Conservation (phyloP, 2,113 vertebrate genomes). For the Bostrychus sinensis region DNA sequence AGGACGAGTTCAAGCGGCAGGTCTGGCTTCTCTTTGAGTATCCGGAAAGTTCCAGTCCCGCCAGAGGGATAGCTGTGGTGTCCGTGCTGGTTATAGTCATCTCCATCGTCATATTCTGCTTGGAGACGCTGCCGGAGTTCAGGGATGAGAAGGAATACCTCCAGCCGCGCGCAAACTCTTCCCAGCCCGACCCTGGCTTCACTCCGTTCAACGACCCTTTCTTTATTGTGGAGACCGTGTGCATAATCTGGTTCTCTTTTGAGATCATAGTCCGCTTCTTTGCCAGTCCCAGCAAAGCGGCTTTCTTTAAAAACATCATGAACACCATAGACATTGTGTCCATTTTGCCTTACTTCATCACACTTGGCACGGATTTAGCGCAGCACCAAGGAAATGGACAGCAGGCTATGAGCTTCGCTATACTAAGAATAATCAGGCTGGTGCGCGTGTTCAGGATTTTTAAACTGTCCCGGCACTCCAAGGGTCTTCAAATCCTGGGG, state of each 20-base stretch:
- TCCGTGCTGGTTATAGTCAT: slow-evolving; percentile 97
- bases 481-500: slow-evolving; percentile 97
- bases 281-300: slow-evolving; percentile 92
- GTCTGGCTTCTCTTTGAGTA: slow-evolving; percentile 99
- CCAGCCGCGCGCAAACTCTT: slow-evolving; percentile 82
- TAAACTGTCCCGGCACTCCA: slow-evolving; percentile 97
- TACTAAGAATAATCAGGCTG: slow-evolving; percentile 95
- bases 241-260: slow-evolving; percentile 99
- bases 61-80: slow-evolving; percentile 95
- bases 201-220: slow-evolving; percentile 98
- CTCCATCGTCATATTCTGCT: slow-evolving; percentile 97
- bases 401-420: slow-evolving; percentile 98
- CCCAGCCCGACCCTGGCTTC: slow-evolving; percentile 82
- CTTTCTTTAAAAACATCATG: slow-evolving; percentile 98
- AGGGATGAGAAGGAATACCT: slow-evolving; percentile 91
- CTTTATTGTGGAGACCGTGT: slow-evolving; percentile 98
- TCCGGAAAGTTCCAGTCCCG: slow-evolving; percentile 94
- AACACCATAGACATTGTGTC: slow-evolving; percentile 98
- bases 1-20: slow-evolving; percentile 96
- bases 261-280: slow-evolving; percentile 97
- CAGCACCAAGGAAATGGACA: slow-evolving; percentile 89
- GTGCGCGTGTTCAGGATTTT: slow-evolving; percentile 98
- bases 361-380: slow-evolving; percentile 95
- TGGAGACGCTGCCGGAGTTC: slow-evolving; percentile 96
- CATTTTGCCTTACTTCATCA: slow-evolving; percentile 99